Evolutionary conservation across 2,113 vertebrate species (phyloP).

Genomic region (Tichodroma muraria): DNA sequence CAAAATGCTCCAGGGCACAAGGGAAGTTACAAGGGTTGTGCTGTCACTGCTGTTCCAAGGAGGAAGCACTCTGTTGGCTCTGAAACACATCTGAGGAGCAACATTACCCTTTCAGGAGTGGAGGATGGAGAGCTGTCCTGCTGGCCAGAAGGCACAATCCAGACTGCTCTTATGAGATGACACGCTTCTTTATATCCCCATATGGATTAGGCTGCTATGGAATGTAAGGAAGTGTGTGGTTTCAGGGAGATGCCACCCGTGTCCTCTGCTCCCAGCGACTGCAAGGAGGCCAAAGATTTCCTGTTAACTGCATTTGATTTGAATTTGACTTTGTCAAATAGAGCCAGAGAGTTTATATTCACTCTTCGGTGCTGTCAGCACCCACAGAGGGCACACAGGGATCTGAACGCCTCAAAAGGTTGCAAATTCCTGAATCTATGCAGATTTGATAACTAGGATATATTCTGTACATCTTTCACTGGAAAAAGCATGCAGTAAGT

Average conservation of each 20-base stretch:
- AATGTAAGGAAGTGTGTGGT: slow-evolving; percentile 99
- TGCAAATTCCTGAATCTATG: neutral
- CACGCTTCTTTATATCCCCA: slow-evolving; percentile 99
- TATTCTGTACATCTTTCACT: neutral
- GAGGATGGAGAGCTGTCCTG: neutral
- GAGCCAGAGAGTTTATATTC: neutral
- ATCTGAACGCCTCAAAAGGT: neutral
- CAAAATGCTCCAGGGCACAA: neutral
- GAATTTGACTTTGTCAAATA: neutral
- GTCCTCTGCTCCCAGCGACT: neutral
- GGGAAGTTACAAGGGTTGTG: neutral
- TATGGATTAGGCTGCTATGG: slow-evolving; percentile 93
- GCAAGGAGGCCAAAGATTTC: neutral
- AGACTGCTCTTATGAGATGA: slow-evolving; percentile 72
- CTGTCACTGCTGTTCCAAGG: neutral
- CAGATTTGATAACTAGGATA: neutral
- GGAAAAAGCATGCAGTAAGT: neutral
- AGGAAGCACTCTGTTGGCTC: neutral
- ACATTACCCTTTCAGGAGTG: neutral
- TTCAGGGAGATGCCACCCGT: slow-evolving; percentile 58
- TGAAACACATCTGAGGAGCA: neutral
- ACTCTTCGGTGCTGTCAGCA: neutral
- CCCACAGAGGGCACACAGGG: neutral
- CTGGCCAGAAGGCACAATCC: neutral
- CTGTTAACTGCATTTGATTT: neutral